Conservation (phyloP, 2,113 vertebrate species). For the Leptocoma aspasia region DNA sequence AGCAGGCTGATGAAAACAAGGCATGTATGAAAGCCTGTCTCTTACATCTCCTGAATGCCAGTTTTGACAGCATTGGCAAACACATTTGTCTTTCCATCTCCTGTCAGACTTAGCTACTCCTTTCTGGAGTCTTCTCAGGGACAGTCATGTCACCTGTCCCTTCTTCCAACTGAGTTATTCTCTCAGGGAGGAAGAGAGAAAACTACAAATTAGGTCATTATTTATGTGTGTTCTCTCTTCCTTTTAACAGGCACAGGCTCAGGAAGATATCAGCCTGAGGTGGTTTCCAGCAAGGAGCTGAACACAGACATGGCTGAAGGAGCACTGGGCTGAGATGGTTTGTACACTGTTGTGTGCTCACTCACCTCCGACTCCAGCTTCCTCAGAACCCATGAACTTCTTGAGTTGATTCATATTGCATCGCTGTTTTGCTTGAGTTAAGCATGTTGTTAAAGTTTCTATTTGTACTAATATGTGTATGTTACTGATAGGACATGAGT, state of each 20-base stretch:
- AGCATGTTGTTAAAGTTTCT: constrained; percentile 43
- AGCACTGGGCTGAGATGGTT: background rate
- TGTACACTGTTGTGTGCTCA: background rate
- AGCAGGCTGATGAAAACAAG: background rate
- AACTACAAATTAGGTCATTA: background rate
- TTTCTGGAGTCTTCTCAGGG: background rate
- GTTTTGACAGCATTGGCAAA: background rate
- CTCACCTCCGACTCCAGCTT: background rate
- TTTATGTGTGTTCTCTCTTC: background rate
- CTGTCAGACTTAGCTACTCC: background rate
- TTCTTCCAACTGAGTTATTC: background rate
- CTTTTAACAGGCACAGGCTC: constrained; percentile 29
- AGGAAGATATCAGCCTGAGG: constrained; percentile 39
- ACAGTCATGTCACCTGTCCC: background rate
- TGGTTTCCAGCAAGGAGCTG: background rate
- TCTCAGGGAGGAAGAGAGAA: background rate
- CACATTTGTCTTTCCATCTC: background rate
- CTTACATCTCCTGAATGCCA: background rate
- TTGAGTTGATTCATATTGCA: constrained; percentile 73
- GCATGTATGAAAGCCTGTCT: background rate
- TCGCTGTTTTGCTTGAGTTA: constrained; percentile 60
- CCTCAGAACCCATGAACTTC: constrained; percentile 22
- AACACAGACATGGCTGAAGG: background rate
- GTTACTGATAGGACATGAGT: background rate
- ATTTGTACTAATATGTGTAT: background rate